Conservation (phyloP, 1,140 invertebrate species). For the Delia radicum region DNA sequence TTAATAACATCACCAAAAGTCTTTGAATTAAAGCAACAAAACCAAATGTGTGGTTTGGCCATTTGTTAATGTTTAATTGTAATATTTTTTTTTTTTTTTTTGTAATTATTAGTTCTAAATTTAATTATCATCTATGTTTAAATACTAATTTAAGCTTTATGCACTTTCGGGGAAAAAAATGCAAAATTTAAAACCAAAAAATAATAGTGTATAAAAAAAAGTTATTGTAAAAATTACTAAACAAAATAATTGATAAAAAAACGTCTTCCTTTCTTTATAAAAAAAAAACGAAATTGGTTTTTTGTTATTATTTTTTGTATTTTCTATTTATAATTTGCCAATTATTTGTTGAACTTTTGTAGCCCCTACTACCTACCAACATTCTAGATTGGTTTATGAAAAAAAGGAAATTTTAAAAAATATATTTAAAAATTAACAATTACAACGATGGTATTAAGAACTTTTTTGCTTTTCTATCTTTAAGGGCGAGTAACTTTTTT, state of each 20-base stretch:
- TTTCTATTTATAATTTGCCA: background rate
- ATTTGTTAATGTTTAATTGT: background rate
- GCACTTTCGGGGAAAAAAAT: too few species aligned
- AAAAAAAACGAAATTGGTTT: background rate
- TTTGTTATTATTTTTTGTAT: background rate
- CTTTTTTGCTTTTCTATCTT: too few species aligned
- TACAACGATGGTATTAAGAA: too few species aligned
- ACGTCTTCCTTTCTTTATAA: background rate
- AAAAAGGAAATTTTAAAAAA: too few species aligned
- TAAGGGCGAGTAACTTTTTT: too few species aligned
- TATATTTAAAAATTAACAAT: too few species aligned
- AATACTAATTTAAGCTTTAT: background rate
- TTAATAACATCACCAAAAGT: conserved; percentile 77
- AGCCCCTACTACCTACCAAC: too few species aligned
- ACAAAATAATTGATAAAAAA: background rate
- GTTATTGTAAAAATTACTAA: background rate
- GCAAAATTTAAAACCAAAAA: background rate
- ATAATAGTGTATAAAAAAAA: background rate
- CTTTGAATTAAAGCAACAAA: too few species aligned
- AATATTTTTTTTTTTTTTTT: background rate
- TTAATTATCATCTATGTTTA: background rate
- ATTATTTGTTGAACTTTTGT: too few species aligned
- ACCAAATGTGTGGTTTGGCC: background rate
- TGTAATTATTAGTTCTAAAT: conserved; percentile 17
- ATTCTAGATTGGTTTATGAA: too few species aligned